Base-by-base conservation (phyloP, 2,888 invertebrate species). In the Halictus quadricinctus region DNA sequence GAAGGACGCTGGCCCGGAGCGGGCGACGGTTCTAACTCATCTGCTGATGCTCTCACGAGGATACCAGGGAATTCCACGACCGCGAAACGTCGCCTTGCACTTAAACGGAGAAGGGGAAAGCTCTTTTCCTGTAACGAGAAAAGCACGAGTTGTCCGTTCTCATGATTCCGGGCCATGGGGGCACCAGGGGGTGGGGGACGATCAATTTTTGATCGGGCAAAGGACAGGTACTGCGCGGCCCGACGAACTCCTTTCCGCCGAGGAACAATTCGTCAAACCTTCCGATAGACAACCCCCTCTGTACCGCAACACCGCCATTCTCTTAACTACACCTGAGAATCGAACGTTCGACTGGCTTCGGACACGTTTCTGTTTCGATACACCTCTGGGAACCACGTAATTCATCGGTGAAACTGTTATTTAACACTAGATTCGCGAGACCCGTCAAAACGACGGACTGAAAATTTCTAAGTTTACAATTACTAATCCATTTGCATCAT, bases 11-110 rank as follows among this genome's bases (percentile, higher is more conserved):
- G 72, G 82, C 78, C 84, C 76, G 29, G 82, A 70, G 79, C 81
- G 58, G 54, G 72, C 54, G 54, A 21, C 2, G 80, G 80, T 81
- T 77, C 85, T 84, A 76, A 89, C 90, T 93, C 93, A 93, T 92
- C 92, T 93, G 93, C 90, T 88, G 87, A 87, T 90, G 88, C 92
- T 93, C 94, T 93, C 94, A 94, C 94, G 94, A 92, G 93, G 94
- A 94, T 94, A 92, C 90, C 91, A 88, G 87, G 84, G 90, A 91
- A 88, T 92, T 89, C 91, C 91, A 88, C 92, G 89, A 93, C 93
- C 93, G 88, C 93, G 91, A 91, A 93, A 92, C 92, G 92, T 90
- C 93, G 91, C 92, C 93, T 93, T 92, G 91, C 93, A 93, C 93
- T 94, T 93, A 92, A 92, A 90, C 90, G 90, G 29, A 84, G 85